Evolutionary conservation across 2,888 invertebrate genomes (phyloP).

Genomic region (Hirtodrosophila histrioides): DNA sequence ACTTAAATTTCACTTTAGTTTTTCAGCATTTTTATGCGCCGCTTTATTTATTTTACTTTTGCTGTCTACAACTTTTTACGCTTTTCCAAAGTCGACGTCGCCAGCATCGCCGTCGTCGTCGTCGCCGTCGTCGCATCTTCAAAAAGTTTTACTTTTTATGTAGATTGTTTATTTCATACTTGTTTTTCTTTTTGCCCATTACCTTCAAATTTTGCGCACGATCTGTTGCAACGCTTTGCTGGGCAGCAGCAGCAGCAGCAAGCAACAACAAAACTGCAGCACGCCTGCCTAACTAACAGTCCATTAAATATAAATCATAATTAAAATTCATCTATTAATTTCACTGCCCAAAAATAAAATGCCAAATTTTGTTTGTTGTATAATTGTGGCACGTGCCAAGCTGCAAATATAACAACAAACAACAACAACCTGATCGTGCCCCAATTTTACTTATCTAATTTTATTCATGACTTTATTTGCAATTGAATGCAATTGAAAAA

Average conservation of each 20-base stretch:
- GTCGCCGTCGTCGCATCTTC: conserved; percentile 49
- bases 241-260: conserved; percentile 22
- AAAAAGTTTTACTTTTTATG: conserved; percentile 74
- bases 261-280: conserved; percentile 24
- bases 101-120: conserved; percentile 55
- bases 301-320: conserved; percentile 60
- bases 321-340: conserved; percentile 52
- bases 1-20: conserved; percentile 74
- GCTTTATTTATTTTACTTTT: conserved; percentile 70
- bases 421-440: background rate
- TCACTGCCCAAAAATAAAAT: conserved; percentile 36
- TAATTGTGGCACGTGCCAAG: conserved; percentile 46
- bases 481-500: conserved; percentile 32
- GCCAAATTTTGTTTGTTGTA: conserved; percentile 18
- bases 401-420: background rate
- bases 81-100: conserved; percentile 73
- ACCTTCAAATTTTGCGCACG: conserved; percentile 77
- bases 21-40: conserved; percentile 54
- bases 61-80: conserved; percentile 66
- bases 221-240: conserved; percentile 78
- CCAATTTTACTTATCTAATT: conserved; percentile 17
- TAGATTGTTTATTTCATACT: conserved; percentile 36
- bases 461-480: conserved; percentile 24
- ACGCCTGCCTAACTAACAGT: conserved; percentile 66
- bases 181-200: conserved; percentile 41